Evolutionary conservation across 2,113 vertebrate genomes (phyloP).

Genomic region (Empidonax traillii): DNA sequence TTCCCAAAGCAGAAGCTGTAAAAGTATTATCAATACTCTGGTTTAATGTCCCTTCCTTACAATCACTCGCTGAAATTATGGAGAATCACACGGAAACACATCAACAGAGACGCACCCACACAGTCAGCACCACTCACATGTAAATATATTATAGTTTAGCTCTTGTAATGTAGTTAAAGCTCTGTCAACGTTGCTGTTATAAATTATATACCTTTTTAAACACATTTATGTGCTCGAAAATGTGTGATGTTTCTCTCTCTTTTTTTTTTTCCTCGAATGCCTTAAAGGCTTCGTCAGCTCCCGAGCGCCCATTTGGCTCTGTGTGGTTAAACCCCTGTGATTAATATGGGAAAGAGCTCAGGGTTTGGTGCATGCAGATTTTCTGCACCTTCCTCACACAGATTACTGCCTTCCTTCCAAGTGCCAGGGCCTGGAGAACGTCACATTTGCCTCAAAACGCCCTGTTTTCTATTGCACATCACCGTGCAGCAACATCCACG

Average conservation of each 20-base stretch:
- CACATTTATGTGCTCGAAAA: constrained; percentile 53
- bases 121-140: constrained; percentile 42
- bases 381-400: not conserved
- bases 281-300: constrained; percentile 59
- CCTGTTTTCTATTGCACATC: not conserved
- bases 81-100: constrained; percentile 35
- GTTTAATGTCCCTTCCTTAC: constrained; percentile 36
- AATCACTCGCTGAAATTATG: not conserved
- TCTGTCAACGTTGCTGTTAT: constrained; percentile 36
- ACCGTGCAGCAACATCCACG: accelerated
- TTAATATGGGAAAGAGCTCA: not conserved
- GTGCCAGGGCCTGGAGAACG: accelerated
- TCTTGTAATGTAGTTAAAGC: constrained; percentile 21
- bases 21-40: constrained; percentile 20
- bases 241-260: constrained; percentile 18
- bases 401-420: accelerated
- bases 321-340: constrained; percentile 54
- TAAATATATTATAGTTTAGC: constrained; percentile 37
- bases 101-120: constrained; percentile 3
- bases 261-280: constrained; percentile 3
- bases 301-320: constrained; percentile 63
- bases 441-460: not conserved
- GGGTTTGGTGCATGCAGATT: not conserved
- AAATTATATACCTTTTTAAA: constrained; percentile 67
- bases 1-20: constrained; percentile 49